A percentile compares a stretch with the other conserved stretches of the same genome.
Conservation (phyloP, 2,797 vertebrate species). For the Gobionotothen gibberifrons region DNA sequence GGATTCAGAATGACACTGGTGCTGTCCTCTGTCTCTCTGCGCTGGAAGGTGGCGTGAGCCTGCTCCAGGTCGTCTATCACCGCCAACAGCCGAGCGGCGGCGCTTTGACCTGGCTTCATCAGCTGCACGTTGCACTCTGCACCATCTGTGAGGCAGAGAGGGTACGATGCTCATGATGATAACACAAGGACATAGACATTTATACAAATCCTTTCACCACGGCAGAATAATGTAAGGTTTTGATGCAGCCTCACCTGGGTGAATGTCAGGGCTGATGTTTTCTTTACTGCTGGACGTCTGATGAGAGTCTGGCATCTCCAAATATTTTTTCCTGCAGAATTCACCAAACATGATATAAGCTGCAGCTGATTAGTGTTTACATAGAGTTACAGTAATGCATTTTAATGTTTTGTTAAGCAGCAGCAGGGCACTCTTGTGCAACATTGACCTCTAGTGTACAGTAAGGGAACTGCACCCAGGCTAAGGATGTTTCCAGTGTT, state of each 20-base stretch:
- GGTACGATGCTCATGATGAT: not conserved
- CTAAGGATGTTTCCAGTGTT: not conserved
- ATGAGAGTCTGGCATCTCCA: slow-evolving; percentile 74
- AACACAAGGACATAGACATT: not conserved
- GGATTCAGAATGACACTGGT: slow-evolving; percentile 69
- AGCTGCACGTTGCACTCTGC: slow-evolving; percentile 61
- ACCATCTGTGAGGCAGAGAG: slow-evolving; percentile 55
- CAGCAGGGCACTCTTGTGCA: slow-evolving; percentile 36
- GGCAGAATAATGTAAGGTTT: not conserved
- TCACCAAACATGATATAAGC: slow-evolving; percentile 32
- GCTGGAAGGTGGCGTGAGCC: slow-evolving; percentile 85
- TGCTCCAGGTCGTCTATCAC: slow-evolving; percentile 87
- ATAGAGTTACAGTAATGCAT: slow-evolving; percentile 2
- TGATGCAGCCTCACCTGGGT: slow-evolving; percentile 75
- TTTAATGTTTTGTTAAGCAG: slow-evolving; percentile 9
- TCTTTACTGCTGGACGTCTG: slow-evolving; percentile 66
- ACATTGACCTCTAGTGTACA: slow-evolving; percentile 78
- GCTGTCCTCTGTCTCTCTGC: slow-evolving; percentile 76
- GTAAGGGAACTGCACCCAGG: slow-evolving; percentile 51
- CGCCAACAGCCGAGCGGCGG: slow-evolving; percentile 77
- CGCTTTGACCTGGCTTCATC: slow-evolving; percentile 56
- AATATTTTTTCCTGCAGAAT: slow-evolving; percentile 76
- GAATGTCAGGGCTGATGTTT: slow-evolving; percentile 51
- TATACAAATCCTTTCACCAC: not conserved
- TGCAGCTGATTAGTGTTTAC: slow-evolving; percentile 11